Evolutionary conservation across 2,888 invertebrate genomes (phyloP).

Genomic region (Spodoptera littoralis): DNA sequence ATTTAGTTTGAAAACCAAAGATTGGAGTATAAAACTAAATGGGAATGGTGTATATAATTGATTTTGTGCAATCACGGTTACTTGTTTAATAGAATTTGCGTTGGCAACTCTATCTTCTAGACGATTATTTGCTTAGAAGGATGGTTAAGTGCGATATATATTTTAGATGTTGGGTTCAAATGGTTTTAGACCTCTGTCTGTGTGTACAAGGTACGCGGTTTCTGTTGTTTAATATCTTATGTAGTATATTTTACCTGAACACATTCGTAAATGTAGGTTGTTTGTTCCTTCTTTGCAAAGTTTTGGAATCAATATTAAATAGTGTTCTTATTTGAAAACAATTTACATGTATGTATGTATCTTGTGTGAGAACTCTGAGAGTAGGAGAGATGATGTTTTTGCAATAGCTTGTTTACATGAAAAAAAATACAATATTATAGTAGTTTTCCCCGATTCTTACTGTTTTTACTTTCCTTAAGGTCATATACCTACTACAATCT

Average conservation of each 20-base stretch:
- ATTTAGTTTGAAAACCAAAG: neutral
- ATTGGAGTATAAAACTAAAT: slow-evolving; percentile 39
- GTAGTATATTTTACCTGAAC: neutral
- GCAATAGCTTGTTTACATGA: too few species aligned
- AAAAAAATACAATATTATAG: too few species aligned
- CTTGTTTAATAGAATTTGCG: slow-evolving; percentile 53
- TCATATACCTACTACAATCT: too few species aligned
- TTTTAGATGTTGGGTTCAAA: slow-evolving; percentile 36
- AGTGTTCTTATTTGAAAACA: too few species aligned
- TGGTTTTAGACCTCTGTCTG: slow-evolving; percentile 25
- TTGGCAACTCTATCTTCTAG: slow-evolving; percentile 51
- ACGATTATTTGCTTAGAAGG: slow-evolving; percentile 46
- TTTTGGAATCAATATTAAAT: too few species aligned
- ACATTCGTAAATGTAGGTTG: too few species aligned
- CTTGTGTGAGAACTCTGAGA: too few species aligned
- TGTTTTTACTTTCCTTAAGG: too few species aligned
- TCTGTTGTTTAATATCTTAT: slow-evolving; percentile 1
- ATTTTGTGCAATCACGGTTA: slow-evolving; percentile 58
- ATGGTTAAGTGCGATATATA: slow-evolving; percentile 26
- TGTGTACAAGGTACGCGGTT: slow-evolving; percentile 7
- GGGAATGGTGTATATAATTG: slow-evolving; percentile 47
- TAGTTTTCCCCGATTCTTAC: too few species aligned
- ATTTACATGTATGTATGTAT: too few species aligned
- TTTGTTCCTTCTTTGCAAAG: too few species aligned
- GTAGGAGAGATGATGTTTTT: too few species aligned